Percentiles rank a stretch among this genome's conserved stretches.
These are phyloP conservation scores for Habropoda laboriosa DNA, from an alignment of 1,140 invertebrate species.

Conservation along the genomic window DNA sequence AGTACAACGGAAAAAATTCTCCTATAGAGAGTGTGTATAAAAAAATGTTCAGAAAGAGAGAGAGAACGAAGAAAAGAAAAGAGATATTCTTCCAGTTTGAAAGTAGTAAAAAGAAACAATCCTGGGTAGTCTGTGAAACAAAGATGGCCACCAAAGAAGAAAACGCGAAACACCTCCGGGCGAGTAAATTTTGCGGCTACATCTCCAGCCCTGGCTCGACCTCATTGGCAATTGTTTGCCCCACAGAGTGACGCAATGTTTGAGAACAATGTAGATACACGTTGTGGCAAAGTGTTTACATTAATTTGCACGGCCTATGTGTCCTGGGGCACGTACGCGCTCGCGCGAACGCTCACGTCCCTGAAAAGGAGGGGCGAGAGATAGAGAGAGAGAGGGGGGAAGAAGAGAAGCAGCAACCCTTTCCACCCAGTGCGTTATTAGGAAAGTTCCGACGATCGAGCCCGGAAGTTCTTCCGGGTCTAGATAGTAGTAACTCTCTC, in stretches of 20 bases:
- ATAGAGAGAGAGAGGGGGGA: too few species aligned
- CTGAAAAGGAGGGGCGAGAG: too few species aligned
- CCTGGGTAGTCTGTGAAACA: too few species aligned
- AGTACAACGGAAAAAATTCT: too few species aligned
- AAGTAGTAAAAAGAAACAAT: too few species aligned
- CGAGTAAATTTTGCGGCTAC: background rate
- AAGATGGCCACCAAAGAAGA: too few species aligned
- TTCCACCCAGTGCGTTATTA: slow-evolving; percentile 5
- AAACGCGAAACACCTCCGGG: background rate
- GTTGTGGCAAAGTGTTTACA: slow-evolving; percentile 25
- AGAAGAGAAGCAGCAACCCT: too few species aligned
- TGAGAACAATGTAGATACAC: slow-evolving; percentile 9
- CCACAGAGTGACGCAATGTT: slow-evolving; percentile 12
- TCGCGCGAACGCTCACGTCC: background rate
- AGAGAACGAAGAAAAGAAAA: background rate
- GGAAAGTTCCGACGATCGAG: slow-evolving; percentile 28
- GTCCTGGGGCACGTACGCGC: background rate
- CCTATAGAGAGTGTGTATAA: too few species aligned
- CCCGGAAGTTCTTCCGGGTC: background rate
- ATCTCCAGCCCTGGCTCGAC: background rate
- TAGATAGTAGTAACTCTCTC: background rate
- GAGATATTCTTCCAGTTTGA: too few species aligned
- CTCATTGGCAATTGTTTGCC: slow-evolving; percentile 21
- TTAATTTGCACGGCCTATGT: slow-evolving; percentile 18
- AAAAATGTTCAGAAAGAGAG: too few species aligned